These are phyloP conservation scores for Gavialis gangeticus DNA, from an alignment of 2,113 vertebrate species.

Conservation along the genomic window DNA sequence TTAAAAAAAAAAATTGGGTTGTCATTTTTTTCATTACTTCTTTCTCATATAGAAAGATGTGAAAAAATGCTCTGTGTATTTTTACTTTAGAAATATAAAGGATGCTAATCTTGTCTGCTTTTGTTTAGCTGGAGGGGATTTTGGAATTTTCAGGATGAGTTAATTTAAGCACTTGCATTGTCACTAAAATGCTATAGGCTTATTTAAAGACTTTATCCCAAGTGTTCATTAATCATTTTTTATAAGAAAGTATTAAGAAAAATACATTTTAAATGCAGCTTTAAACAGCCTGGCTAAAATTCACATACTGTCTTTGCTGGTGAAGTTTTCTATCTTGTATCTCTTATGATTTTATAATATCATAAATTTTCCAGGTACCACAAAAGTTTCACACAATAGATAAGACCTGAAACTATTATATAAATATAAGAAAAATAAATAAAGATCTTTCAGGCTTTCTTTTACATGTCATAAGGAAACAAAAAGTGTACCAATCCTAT, in stretches of 20 bases:
- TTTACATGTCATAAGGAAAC: neutral
- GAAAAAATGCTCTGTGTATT: constrained; percentile 14
- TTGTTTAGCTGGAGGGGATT: constrained; percentile 50
- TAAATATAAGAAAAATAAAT: neutral
- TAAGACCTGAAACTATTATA: neutral
- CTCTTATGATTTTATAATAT: neutral
- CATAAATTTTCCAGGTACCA: neutral
- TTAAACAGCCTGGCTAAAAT: constrained; percentile 2
- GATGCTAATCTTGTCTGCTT: constrained; percentile 30
- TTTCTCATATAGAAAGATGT: neutral
- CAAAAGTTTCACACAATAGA: neutral
- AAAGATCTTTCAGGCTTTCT: neutral
- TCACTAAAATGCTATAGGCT: constrained; percentile 54
- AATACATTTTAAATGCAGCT: neutral
- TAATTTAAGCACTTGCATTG: constrained; percentile 11
- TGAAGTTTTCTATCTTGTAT: neutral
- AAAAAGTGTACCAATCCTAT: neutral
- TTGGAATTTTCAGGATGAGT: constrained; percentile 3
- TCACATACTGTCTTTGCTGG: neutral
- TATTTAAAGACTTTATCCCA: constrained; percentile 15
- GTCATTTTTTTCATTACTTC: neutral
- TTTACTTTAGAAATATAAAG: constrained; percentile 44
- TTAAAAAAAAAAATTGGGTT: neutral
- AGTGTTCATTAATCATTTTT: constrained; percentile 15
- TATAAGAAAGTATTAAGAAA: neutral